A percentile compares a stretch with the other conserved stretches of the same genome.
These are phyloP conservation scores for Cygnus buccinator DNA, from an alignment of 2,113 vertebrate species.

Conservation along the genomic window DNA sequence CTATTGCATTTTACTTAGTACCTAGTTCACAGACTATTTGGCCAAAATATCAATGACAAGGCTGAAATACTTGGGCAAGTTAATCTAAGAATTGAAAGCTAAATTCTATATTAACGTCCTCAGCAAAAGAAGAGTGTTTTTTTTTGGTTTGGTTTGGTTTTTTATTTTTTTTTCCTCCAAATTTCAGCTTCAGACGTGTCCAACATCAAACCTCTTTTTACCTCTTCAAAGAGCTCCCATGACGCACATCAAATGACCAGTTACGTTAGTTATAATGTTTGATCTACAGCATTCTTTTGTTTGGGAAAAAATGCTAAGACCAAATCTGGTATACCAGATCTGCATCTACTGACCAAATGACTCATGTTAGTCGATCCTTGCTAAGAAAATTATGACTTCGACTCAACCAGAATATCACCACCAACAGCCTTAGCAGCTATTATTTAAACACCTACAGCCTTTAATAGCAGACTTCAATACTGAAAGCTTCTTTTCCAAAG, in stretches of 20 bases:
- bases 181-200: not conserved
- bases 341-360: not conserved
- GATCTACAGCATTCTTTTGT: not conserved
- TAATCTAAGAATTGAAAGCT: not conserved
- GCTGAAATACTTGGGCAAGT: not conserved
- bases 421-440: not conserved
- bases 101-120: not conserved
- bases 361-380: not conserved
- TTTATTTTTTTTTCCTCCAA: not conserved
- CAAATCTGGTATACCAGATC: not conserved
- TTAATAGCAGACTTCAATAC: not conserved
- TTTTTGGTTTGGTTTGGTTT: no score
- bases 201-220: not conserved
- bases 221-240: not conserved
- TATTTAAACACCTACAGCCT: not conserved
- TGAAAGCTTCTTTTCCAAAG: not conserved
- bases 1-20: not conserved
- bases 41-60: not conserved
- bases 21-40: not conserved
- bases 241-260: not conserved
- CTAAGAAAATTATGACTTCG: not conserved
- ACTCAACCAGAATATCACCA: not conserved
- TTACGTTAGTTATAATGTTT: not conserved
- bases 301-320: not conserved
- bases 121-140: not conserved